These are phyloP conservation scores for Pimpla rufipes DNA, from an alignment of 2,888 invertebrate species.

Conservation along the genomic window DNA sequence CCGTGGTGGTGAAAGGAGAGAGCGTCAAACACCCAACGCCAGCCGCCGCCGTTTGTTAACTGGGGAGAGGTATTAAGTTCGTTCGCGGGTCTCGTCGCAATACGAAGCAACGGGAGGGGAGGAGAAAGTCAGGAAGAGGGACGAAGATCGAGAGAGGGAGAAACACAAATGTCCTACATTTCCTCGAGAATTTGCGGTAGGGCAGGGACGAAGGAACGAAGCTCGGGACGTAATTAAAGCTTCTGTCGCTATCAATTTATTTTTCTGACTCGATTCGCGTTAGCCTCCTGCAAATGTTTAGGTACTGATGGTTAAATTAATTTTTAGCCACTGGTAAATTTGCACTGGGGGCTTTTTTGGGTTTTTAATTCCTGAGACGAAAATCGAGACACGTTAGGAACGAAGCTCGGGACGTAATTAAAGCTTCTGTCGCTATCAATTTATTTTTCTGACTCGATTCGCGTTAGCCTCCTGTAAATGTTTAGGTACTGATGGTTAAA, in stretches of 20 bases:
- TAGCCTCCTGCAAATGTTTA: too few relatives aligned
- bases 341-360: too few relatives aligned
- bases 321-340: too few relatives aligned
- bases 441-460: too few relatives aligned
- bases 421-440: neutral
- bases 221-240: neutral
- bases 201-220: neutral
- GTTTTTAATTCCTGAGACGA: too few relatives aligned
- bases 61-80: neutral
- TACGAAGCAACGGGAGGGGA: neutral
- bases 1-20: constrained; percentile 12
- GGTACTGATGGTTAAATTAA: too few relatives aligned
- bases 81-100: neutral
- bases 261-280: too few relatives aligned
- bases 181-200: neutral
- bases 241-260: neutral
- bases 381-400: too few relatives aligned
- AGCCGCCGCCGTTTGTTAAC: neutral
- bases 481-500: too few relatives aligned
- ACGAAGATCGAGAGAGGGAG: neutral
- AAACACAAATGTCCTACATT: neutral
- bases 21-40: neutral
- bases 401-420: neutral
- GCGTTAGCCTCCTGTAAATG: too few relatives aligned
- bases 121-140: neutral